Percentiles rank a stretch among this genome's conserved stretches.
These are phyloP conservation scores for Xerus rutilus DNA, from an alignment of 2,797 vertebrate genomes.

Conservation along the genomic window DNA sequence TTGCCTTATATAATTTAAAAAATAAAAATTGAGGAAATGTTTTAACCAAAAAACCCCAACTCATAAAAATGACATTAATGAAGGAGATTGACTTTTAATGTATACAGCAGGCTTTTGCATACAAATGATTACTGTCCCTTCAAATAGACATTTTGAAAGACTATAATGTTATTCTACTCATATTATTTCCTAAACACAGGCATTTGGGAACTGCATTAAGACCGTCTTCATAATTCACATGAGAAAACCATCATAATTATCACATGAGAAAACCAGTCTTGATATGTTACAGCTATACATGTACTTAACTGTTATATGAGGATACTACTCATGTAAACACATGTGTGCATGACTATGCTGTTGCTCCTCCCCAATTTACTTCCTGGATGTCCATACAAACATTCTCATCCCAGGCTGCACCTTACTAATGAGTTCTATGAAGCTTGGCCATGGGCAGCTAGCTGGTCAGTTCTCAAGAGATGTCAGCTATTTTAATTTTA, in stretches of 20 bases:
- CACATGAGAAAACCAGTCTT: background rate
- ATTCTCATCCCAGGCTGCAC: background rate
- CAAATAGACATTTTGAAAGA: background rate
- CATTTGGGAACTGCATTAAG: background rate
- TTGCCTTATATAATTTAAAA: background rate
- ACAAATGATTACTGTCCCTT: background rate
- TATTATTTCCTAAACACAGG: background rate
- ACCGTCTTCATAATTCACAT: background rate
- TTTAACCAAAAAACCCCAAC: background rate
- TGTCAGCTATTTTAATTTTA: conserved; percentile 48
- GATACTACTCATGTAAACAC: background rate
- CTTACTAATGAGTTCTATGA: background rate
- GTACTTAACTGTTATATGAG: no score
- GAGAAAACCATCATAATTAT: background rate
- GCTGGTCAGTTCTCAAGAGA: background rate
- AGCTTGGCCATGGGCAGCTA: background rate
- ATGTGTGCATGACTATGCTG: fast-evolving
- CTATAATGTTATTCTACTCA: background rate
- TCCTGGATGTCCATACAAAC: background rate
- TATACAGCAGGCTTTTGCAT: fast-evolving
- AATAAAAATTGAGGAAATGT: background rate
- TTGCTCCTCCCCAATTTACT: background rate
- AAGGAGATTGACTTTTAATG: background rate
- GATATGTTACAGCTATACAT: background rate
- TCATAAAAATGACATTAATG: background rate